A percentile compares a stretch with the other conserved stretches of the same genome.
Conservation (phyloP, 2,113 vertebrate genomes). For the Corydoras maculifer region DNA sequence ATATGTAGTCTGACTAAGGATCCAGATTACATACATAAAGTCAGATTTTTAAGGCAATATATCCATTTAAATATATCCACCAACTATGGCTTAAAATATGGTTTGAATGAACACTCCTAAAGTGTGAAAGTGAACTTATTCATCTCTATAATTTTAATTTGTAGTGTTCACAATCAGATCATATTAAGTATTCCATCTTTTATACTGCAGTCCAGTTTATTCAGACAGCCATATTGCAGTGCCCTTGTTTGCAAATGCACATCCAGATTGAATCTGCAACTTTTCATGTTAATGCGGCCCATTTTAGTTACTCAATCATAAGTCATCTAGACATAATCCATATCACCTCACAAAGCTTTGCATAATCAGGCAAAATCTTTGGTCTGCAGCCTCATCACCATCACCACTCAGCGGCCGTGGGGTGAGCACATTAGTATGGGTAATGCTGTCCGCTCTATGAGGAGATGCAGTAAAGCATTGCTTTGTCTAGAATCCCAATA, state of each 20-base stretch:
- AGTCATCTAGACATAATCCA: slow-evolving; percentile 40
- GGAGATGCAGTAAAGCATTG: slow-evolving; percentile 23
- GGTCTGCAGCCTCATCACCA: slow-evolving; percentile 34
- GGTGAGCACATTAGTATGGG: slow-evolving; percentile 42
- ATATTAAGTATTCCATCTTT: slow-evolving; percentile 1
- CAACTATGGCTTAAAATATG: too few relatives aligned
- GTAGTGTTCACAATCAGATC: not conserved
- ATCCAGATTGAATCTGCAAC: slow-evolving; percentile 25
- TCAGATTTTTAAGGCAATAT: too few relatives aligned
- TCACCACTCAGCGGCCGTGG: slow-evolving; percentile 14
- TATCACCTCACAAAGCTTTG: slow-evolving; percentile 39
- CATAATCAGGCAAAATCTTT: slow-evolving; percentile 45
- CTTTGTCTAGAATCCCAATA: slow-evolving; percentile 45
- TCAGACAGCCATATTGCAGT: not conserved
- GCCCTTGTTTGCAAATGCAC: slow-evolving; percentile 7
- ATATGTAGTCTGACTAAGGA: too few relatives aligned
- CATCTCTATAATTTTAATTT: not conserved
- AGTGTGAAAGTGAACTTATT: not conserved
- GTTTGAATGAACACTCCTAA: too few relatives aligned
- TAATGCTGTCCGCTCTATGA: slow-evolving; percentile 16
- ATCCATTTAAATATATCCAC: too few relatives aligned
- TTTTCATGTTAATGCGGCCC: slow-evolving; percentile 17
- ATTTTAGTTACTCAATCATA: slow-evolving; percentile 22
- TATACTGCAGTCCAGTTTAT: not conserved
- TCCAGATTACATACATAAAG: too few relatives aligned